Evolutionary conservation across 2,113 vertebrate genomes (phyloP).

Genomic region (Macaca nemestrina): DNA sequence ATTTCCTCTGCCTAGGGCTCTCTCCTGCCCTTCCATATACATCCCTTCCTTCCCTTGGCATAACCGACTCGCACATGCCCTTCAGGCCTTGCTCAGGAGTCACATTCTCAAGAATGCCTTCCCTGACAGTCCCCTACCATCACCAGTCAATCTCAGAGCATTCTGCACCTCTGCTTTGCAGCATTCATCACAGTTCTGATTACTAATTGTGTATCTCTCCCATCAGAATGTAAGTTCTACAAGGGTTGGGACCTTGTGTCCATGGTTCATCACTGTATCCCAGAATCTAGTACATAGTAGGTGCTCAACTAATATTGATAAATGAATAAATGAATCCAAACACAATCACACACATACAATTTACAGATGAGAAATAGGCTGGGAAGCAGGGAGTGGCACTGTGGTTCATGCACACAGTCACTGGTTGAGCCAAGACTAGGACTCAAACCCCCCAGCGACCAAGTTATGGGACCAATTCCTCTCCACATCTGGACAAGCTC

Average conservation of each 20-base stretch:
- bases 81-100: neutral
- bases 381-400: neutral
- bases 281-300: neutral
- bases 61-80: neutral
- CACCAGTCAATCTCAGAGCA: neutral
- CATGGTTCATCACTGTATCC: neutral
- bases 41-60: neutral
- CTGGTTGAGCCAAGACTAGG: neutral
- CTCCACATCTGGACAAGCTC: slow-evolving; percentile 25
- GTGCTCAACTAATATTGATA: neutral
- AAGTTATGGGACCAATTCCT: neutral
- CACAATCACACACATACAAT: neutral
- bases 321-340: neutral
- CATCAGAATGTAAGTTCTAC: neutral
- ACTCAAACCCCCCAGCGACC: neutral
- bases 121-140: neutral
- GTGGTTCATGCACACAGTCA: neutral
- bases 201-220: neutral
- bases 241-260: neutral
- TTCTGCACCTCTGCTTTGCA: neutral
- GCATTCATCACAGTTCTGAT: neutral
- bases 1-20: neutral
- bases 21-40: neutral
- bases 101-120: neutral
- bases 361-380: neutral